Percentiles rank a stretch among this genome's conserved stretches.
phyloP scores from a whole-genome alignment of 1,140 invertebrate genomes.

The Goniozus legneri region DNA sequence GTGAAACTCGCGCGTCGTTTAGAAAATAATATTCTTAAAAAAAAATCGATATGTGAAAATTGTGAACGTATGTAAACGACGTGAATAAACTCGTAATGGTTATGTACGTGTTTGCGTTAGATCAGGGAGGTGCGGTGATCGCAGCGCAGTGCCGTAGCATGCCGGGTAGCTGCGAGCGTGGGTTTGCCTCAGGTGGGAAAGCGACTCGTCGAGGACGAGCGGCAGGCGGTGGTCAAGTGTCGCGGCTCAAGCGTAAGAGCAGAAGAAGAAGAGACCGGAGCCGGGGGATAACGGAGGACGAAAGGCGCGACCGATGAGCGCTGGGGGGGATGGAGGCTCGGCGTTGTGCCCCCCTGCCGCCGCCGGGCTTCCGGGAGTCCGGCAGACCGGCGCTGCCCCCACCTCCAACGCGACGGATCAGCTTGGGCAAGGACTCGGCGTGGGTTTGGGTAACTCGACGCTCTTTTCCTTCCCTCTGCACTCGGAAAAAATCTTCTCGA shows the following conservation, averaged over 20 bases:
- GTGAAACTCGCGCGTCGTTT: not conserved
- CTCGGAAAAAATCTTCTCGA: too few relatives aligned
- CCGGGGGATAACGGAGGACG: constrained; percentile 31
- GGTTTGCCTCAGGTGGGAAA: constrained; percentile 36
- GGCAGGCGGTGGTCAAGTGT: constrained; percentile 1
- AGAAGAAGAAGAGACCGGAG: not conserved
- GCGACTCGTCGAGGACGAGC: constrained; percentile 22
- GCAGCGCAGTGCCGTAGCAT: constrained; percentile 43
- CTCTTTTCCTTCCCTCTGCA: too few relatives aligned
- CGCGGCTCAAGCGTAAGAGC: constrained; percentile 14
- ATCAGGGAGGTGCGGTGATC: constrained; percentile 26
- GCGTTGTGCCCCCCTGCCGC: constrained; percentile 38
- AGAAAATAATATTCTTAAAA: too few relatives aligned
- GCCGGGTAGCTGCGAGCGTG: constrained; percentile 35
- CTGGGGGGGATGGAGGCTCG: constrained; percentile 50
- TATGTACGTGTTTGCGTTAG: too few relatives aligned
- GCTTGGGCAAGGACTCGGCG: not conserved
- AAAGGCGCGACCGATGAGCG: constrained; percentile 49
- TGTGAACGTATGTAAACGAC: too few relatives aligned
- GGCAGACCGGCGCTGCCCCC: constrained; percentile 39
- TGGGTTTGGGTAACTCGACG: not conserved
- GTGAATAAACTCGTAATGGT: too few relatives aligned
- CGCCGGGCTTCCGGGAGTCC: constrained; percentile 29
- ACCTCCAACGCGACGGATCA: constrained; percentile 7
- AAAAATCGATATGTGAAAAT: too few relatives aligned